phyloP scores from a whole-genome alignment of 2,888 invertebrate genomes.

The Exephanes ischioxanthus region DNA sequence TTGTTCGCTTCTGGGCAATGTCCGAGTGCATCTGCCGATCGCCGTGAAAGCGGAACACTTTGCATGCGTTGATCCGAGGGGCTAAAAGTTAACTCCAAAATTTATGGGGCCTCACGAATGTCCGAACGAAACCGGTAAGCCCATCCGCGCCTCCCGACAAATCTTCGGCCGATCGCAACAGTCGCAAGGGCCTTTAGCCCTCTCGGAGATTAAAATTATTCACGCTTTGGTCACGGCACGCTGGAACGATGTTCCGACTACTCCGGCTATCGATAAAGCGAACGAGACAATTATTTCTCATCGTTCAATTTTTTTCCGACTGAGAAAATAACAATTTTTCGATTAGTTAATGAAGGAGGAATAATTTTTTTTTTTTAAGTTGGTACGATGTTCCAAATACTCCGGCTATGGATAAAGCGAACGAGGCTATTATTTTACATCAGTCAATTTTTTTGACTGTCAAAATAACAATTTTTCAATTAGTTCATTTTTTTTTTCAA shows the following conservation, averaged over 20 bases:
- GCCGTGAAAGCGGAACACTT: neutral
- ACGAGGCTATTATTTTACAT: neutral
- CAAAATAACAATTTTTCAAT: neutral
- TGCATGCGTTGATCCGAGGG: slow-evolving; percentile 5
- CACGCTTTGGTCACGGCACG: neutral
- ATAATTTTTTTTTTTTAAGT: no score
- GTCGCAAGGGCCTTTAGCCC: neutral
- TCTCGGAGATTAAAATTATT: neutral
- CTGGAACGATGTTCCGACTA: neutral
- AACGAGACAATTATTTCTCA: neutral
- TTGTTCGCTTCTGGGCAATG: neutral
- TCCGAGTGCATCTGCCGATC: neutral
- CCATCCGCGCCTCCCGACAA: neutral
- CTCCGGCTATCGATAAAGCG: neutral
- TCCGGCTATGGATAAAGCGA: neutral
- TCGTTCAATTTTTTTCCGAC: neutral
- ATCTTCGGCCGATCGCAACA: neutral
- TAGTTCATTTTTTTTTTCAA: neutral
- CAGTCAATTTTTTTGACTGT: no score
- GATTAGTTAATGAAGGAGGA: neutral
- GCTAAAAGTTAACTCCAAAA: slow-evolving; percentile 11
- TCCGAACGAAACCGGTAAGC: slow-evolving; percentile 4
- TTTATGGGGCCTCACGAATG: slow-evolving; percentile 13
- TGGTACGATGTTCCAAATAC: neutral
- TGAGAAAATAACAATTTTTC: neutral